Base-by-base conservation (phyloP, 2,888 invertebrate species). In the Ptycholaimellus sp. region DNA sequence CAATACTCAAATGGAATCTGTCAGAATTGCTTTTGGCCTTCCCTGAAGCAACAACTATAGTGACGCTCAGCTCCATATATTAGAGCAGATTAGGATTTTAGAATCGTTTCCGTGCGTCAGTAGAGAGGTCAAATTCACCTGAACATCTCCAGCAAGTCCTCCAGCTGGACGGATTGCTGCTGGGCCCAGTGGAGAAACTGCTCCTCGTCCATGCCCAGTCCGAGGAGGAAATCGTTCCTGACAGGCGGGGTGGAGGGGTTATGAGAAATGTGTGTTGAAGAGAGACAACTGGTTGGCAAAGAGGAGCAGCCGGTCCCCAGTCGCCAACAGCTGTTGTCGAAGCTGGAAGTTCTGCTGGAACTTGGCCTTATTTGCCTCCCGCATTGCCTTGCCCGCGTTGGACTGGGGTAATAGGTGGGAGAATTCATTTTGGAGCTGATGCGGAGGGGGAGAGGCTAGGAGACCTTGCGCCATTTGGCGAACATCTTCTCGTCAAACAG, bases 181-280 rank as follows among this genome's bases (percentile, higher is more conserved):
- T 9, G 13, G 7, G 21, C 13, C 35, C 37, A 40, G 19, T 16
- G n/a, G 14, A 40, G 23, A 17, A 40, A 40, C n/a, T 32, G 32
- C 9, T 19, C 19, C 22, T 40, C 40, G 6, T 16, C 33, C 40
- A 40, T 40, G 16, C 40, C 40, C 17, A 38, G 30, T n/a, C 40
- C 40, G 20, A 37, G 28, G 20, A 32, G 22, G 14, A 28, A 18
- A 31, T 40, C 35, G 29, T 36, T 23, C 25, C 13, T 23, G 7
- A 13, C 25, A n/a, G n/a, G n/a, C n/a, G n/a, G n/a, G n/a, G n/a
- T n/a, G n/a, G n/a, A n/a, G n/a, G n/a, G n/a, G n/a, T n/a, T n/a
- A n/a, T n/a, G n/a, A n/a, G n/a, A n/a, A n/a, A 9, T 9, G 7
- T 9, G 7, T 25, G 13, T 25, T 25, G 13, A 9, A 25, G 7